Percentiles rank a stretch among this genome's conserved stretches.
phyloP scores from a whole-genome alignment of 2,113 vertebrate species.

The Ciconia maguari region DNA sequence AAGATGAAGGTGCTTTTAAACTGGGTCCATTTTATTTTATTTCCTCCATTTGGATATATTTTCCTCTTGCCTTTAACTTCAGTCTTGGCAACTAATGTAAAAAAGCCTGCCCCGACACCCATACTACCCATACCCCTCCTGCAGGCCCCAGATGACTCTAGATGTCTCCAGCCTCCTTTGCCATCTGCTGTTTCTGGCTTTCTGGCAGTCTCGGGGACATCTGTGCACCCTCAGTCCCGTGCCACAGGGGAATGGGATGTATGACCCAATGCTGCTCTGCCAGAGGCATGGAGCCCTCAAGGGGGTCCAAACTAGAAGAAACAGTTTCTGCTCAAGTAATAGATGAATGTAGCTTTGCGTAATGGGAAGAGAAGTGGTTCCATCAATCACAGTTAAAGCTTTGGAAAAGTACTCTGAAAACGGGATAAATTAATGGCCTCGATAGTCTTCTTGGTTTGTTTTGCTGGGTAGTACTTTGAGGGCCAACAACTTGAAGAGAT shows the following conservation, averaged over 20 bases:
- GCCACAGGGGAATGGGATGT: no score
- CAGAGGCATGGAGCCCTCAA: not conserved
- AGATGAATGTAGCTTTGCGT: not conserved
- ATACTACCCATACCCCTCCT: not conserved
- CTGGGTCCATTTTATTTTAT: not conserved
- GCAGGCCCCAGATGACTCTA: not conserved
- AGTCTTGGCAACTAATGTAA: not conserved
- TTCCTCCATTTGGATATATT: not conserved
- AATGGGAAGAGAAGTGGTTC: not conserved
- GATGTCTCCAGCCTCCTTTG: not conserved
- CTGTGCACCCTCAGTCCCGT: not conserved
- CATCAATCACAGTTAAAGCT: not conserved
- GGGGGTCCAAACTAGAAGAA: not conserved
- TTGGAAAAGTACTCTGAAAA: not conserved
- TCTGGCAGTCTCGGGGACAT: not conserved
- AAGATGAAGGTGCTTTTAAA: not conserved
- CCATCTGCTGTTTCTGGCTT: not conserved
- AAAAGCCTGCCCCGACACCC: not conserved
- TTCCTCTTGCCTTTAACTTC: not conserved
- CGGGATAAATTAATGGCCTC: not conserved
- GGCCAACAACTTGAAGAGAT: not conserved
- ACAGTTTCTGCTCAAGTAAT: not conserved
- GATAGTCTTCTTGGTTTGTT: not conserved
- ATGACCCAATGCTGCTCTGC: not conserved
- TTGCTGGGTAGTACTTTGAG: not conserved